Base-by-base conservation (phyloP, 2,797 vertebrate genomes). In the Allobates femoralis region DNA sequence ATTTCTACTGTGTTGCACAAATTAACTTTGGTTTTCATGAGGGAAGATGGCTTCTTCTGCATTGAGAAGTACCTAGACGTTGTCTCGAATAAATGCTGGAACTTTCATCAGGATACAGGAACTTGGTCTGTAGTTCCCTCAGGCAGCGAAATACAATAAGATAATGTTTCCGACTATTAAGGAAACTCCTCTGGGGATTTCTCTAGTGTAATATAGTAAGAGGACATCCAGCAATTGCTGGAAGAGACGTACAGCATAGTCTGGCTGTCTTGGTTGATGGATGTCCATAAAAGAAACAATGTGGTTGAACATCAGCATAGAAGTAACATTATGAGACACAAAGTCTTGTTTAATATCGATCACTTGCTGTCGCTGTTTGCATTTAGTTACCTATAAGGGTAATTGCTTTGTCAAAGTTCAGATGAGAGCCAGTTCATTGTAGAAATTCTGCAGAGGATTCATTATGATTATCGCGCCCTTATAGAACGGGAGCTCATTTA, bases 401-500 rank as follows among this genome's bases (percentile, higher is more conserved):
- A 90, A 89, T 90, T 90, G 90, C 89, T 91, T 91, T 92, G 90
- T 90, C 90, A 91, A 86, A 92, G 89, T 89, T 90, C 79, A 83
- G 90, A 89, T 90, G 90, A 90, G 91, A 60, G 73, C n/a, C 90
- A 34, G 73, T 77, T 83, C 90, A 89, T 83, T 87, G 86, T 90
- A 84, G 32, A 84, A 87, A 85, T 89, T 76, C 85, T 87, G 89
- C 91, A 90, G 87, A 89, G 85, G 88, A 83, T 85, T 85, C 86
- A 86, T 84, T 46, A 86, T 28, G 80, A 78, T 85, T 60, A 89
- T 34, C 11, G 10, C 37, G 19, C 8, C 5, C 56, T 50, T 55
- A 82, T 76, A 76, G 28, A 53, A 67, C 53, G 21, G 19, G 1
- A 34, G 30, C 18, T 1, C 5, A 14, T 58, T 58, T 66, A 30